Evolutionary conservation across 2,888 invertebrate genomes (phyloP), one percentile per base, ranked within the genome.

Genomic region (Blomia tropicalis): DNA sequence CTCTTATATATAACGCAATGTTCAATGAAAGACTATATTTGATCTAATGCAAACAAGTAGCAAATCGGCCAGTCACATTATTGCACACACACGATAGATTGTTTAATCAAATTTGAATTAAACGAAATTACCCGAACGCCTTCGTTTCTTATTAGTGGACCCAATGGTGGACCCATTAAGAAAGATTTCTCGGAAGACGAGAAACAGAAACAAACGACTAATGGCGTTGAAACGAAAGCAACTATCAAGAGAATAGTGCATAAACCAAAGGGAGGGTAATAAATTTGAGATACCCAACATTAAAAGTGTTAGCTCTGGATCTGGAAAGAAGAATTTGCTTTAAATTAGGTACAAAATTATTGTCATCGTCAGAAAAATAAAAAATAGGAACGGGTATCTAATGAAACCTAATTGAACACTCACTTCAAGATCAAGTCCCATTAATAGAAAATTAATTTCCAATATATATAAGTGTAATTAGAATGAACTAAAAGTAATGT

Each of bases 401-500:
- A 47, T 47, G 51, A 47, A 47, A 47, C 7, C 51, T 47, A 47
- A 47, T 47, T 47, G 22, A 47, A 27, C 7, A n/a, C 51, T n/a
- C n/a, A n/a, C n/a, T n/a, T n/a, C n/a, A n/a, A 47, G 7, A 47
- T 47, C 51, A 11, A n/a, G 22, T 47, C 7, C 11, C 22, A 27
- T 47, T 22, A 47, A 47, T 22, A 47, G 51, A 27, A 27, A 47
- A 47, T 47, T 25, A 27, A 47, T 47, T 47, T 47, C 51, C 22
- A 47, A 47, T 47, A n/a, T n/a, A n/a, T n/a, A n/a, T n/a, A 47
- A 47, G 51, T 47, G 51, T 47, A 47, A 47, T 47, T 47, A 47
- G n/a, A n/a, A 11, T n/a, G 7, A 19, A n/a, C 51, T 47, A 11
- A 14, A 7, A 47, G 51, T 22, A 47, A 7, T 11, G 7, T 36